Evolutionary conservation across 2,113 vertebrate species (phyloP), one percentile per base, ranked within the genome.

Genomic region (Melanerpes formicivorus): DNA sequence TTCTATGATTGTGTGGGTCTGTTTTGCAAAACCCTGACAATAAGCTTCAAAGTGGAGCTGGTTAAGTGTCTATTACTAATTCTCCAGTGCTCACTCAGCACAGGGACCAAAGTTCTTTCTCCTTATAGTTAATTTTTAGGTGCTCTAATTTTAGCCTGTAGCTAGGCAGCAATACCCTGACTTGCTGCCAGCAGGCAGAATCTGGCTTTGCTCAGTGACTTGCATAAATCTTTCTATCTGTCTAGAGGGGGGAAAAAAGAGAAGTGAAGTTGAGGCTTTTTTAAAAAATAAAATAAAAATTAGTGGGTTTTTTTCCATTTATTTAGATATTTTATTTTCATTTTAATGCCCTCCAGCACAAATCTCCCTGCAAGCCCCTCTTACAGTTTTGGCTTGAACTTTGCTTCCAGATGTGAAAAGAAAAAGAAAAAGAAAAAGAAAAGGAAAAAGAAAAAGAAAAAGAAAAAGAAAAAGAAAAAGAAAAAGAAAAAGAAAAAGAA

Each of bases 61-160:
- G 30, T 77, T 56, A 59, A 17, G 11, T 48, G 22, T 10, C 70
- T 60, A 8, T 84, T 79, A 75, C 52, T 82, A 73, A 84, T 82
- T 82, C 64, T 66, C 60, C 25, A 34, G 44, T 18, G 55, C 60
- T 87, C 52, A 10, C n/a, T 73, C 42, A 82, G 52, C 60, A 30
- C 76, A 84, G 50, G 48, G 84, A 93, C 72, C 87, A 93, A 96
- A 96, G 94, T 95, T 92, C 93, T 85, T 90, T 44, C 56, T 67
- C 88, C 17, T 2, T 66, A 74, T 48, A 93, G 95, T 89, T 93
- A 82, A 94, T 85, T 93, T 96, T 96, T 95, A 94, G 75, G 84
- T 71, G 27, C 62, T 93, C 95, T 94, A 95, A 95, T 96, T 93
- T 96, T 96, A 96, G 95, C 59, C 75, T 26, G 69, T 66, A 93